Conservation (phyloP, 2,113 vertebrate genomes). For the Myotis davidii region DNA sequence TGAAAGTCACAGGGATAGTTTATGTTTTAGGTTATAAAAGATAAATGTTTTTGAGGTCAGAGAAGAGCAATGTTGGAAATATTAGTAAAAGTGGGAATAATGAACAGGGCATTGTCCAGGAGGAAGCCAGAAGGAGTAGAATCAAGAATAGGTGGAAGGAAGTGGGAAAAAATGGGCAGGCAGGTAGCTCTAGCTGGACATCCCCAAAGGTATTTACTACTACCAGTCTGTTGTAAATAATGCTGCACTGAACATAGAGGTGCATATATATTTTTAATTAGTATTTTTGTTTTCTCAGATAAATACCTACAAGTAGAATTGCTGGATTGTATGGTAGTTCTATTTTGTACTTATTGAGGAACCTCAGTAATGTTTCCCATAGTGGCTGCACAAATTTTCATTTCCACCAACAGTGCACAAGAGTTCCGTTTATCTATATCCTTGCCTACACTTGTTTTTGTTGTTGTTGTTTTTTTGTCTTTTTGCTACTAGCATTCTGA, state of each 20-base stretch:
- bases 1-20: background rate
- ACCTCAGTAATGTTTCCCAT: background rate
- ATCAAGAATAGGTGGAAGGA: background rate
- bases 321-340: background rate
- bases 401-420: background rate
- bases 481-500: background rate
- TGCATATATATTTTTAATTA: background rate
- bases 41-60: background rate
- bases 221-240: background rate
- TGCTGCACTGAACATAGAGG: background rate
- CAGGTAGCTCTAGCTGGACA: background rate
- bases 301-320: background rate
- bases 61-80: background rate
- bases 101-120: background rate
- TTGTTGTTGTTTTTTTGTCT: background rate
- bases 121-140: background rate
- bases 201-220: background rate
- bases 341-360: background rate
- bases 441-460: background rate
- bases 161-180: background rate
- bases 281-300: background rate
- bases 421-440: background rate
- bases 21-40: background rate
- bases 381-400: background rate
- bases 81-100: background rate